Percentiles rank a stretch among this genome's conserved stretches.
phyloP scores from a whole-genome alignment of 2,797 vertebrate species.

The Poliocrania exsul region DNA sequence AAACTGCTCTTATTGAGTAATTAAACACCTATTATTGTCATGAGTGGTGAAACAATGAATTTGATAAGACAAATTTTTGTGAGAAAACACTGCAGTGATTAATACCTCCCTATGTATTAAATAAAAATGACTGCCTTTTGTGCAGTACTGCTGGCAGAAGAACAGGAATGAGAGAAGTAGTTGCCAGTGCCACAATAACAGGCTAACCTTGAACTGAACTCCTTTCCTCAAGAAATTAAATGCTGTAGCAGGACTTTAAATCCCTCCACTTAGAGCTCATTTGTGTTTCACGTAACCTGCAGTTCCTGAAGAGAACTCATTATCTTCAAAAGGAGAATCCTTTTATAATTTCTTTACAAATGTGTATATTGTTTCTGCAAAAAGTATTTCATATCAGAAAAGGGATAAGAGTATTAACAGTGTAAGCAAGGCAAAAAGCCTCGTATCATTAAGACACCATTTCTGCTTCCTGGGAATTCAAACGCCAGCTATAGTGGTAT shows the following conservation, averaged over 20 bases:
- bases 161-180: slow-evolving; percentile 79
- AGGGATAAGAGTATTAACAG: slow-evolving; percentile 79
- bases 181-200: slow-evolving; percentile 86
- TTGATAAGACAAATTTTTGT: slow-evolving; percentile 92
- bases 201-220: slow-evolving; percentile 89
- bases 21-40: slow-evolving; percentile 99
- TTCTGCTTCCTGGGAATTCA: slow-evolving; percentile 75
- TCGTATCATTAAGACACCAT: slow-evolving; percentile 69
- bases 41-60: slow-evolving; percentile 94
- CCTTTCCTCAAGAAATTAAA: slow-evolving; percentile 88
- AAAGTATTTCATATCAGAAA: slow-evolving; percentile 79
- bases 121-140: slow-evolving; percentile 88
- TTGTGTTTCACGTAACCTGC: slow-evolving; percentile 83
- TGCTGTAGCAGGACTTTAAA: slow-evolving; percentile 85
- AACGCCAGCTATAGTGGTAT: slow-evolving; percentile 56
- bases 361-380: slow-evolving; percentile 83
- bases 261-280: slow-evolving; percentile 88
- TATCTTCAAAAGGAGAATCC: slow-evolving; percentile 85
- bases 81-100: slow-evolving; percentile 89
- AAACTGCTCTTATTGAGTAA: slow-evolving; percentile 99
- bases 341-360: slow-evolving; percentile 85
- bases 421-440: slow-evolving; percentile 76
- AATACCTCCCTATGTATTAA: slow-evolving; percentile 87
- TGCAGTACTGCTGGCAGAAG: slow-evolving; percentile 80
- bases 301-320: slow-evolving; percentile 85